These are phyloP conservation scores for Cyclopterus lumpus DNA, from an alignment of 2,797 vertebrate genomes.

Conservation along the genomic window DNA sequence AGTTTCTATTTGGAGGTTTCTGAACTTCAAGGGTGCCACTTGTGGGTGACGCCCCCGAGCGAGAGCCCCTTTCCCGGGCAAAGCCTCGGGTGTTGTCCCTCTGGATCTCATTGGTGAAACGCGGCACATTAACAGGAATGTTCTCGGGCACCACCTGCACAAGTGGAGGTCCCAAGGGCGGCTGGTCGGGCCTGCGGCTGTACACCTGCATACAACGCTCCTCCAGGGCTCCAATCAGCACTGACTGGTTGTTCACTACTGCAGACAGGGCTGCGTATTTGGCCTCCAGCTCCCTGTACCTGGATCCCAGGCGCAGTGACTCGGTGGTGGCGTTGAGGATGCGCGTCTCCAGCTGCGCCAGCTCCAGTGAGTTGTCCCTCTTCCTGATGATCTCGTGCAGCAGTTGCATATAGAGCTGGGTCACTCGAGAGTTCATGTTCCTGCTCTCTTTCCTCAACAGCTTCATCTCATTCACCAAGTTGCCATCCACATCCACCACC, in stretches of 20 bases:
- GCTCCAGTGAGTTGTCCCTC: conserved; percentile 95
- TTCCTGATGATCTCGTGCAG: conserved; percentile 98
- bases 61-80: conserved; percentile 82
- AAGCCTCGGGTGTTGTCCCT: conserved; percentile 82
- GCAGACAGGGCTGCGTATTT: conserved; percentile 90
- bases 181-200: conserved; percentile 76
- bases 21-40: conserved; percentile 87
- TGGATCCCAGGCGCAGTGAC: conserved; percentile 89
- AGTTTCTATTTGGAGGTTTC: conserved; percentile 81
- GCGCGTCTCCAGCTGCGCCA: conserved; percentile 95
- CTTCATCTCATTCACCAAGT: conserved; percentile 97
- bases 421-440: conserved; percentile 99
- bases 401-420: conserved; percentile 98
- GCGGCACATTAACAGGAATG: conserved; percentile 89
- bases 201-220: conserved; percentile 92
- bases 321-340: conserved; percentile 94
- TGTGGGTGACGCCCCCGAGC: conserved; percentile 85
- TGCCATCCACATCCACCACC: conserved; percentile 96
- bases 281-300: conserved; percentile 91
- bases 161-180: conserved; percentile 88
- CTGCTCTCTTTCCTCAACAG: conserved; percentile 96
- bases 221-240: conserved; percentile 89
- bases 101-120: conserved; percentile 94
- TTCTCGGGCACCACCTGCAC: conserved; percentile 96
- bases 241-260: conserved; percentile 95